phyloP scores from a whole-genome alignment of 2,888 invertebrate genomes.

The Anarsia innoxiella region DNA sequence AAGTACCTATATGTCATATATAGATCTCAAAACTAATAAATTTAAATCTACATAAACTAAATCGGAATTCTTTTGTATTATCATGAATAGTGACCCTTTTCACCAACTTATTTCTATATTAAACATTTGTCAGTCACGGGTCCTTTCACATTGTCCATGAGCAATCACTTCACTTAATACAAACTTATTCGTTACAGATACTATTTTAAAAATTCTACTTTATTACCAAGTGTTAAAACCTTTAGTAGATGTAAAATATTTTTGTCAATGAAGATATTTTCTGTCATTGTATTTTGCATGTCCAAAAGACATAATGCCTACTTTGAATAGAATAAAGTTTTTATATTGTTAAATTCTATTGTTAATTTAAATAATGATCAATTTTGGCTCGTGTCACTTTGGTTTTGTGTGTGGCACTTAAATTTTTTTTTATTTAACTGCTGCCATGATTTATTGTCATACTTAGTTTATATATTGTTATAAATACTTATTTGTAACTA shows the following conservation, averaged over 20 bases:
- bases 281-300: conserved; percentile 2
- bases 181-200: background rate
- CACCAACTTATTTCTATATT: conserved; percentile 7
- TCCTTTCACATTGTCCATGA: conserved; percentile 7
- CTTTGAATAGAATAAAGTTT: background rate
- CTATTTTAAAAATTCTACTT: background rate
- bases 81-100: conserved; percentile 7
- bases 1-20: too few relatives aligned
- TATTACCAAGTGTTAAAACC: background rate
- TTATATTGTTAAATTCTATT: background rate
- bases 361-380: background rate
- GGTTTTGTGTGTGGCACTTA: too few relatives aligned
- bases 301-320: background rate
- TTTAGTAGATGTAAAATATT: background rate
- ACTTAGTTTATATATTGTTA: too few relatives aligned
- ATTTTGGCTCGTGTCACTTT: background rate
- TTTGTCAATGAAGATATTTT: background rate
- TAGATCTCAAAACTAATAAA: too few relatives aligned
- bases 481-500: too few relatives aligned
- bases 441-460: too few relatives aligned
- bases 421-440: too few relatives aligned
- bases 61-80: conserved; percentile 1
- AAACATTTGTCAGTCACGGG: conserved; percentile 6
- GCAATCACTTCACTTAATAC: background rate
- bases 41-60: background rate